Evolutionary conservation across 2,888 invertebrate genomes (phyloP).

Genomic region (Eristalinus aeneus): DNA sequence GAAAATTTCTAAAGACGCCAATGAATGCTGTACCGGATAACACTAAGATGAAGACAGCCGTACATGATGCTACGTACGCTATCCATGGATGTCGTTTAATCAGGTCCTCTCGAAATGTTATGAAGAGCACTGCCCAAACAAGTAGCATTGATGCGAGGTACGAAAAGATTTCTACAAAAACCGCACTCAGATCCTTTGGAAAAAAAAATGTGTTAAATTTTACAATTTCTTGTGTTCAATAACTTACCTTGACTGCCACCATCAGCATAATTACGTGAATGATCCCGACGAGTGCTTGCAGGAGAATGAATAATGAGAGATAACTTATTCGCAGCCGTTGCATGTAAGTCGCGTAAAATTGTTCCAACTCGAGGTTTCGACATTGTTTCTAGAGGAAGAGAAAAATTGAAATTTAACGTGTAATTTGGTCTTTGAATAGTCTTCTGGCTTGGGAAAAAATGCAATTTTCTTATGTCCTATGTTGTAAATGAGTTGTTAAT

Average conservation of each 20-base stretch:
- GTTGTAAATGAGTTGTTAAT: too few species aligned
- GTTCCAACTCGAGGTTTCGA: conserved; percentile 87
- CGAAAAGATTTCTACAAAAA: conserved; percentile 78
- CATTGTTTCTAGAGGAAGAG: conserved; percentile 86
- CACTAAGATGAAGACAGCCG: conserved; percentile 82
- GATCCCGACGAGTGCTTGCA: conserved; percentile 85
- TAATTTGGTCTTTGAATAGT: too few species aligned
- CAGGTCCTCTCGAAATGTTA: conserved; percentile 78
- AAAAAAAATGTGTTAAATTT: not conserved
- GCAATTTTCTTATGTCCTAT: too few species aligned
- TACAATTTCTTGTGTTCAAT: too few species aligned
- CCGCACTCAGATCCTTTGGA: conserved; percentile 74
- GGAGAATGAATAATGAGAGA: conserved; percentile 87
- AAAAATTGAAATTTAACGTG: not conserved
- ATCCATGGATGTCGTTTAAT: conserved; percentile 79
- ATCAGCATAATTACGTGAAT: conserved; percentile 84
- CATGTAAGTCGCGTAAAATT: conserved; percentile 88
- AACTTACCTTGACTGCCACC: conserved; percentile 80
- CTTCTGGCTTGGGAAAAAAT: too few species aligned
- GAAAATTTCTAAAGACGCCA: not conserved
- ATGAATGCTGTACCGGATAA: conserved; percentile 80
- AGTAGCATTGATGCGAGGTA: conserved; percentile 76
- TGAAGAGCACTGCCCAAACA: conserved; percentile 78
- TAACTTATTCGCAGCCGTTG: conserved; percentile 89
- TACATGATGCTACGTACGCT: conserved; percentile 79